Evolutionary conservation across 2,888 invertebrate genomes (phyloP).

Genomic region (Lycaena phlaeas): DNA sequence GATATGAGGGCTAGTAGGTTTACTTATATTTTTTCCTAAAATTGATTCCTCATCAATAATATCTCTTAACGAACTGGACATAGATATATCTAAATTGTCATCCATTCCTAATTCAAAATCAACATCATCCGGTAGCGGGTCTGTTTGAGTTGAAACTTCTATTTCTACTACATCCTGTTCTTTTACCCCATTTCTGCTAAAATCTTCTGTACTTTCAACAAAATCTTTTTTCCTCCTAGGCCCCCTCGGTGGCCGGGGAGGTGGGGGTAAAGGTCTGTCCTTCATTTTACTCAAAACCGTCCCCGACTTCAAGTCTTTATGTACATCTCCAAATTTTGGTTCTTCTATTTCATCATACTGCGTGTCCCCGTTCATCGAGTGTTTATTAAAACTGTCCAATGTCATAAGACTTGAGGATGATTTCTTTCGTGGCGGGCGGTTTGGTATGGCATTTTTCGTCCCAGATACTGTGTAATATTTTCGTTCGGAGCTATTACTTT

Average conservation of each 20-base stretch:
- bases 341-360: slow-evolving; percentile 77
- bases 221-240: slow-evolving; percentile 53
- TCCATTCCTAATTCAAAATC: slow-evolving; percentile 75
- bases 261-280: slow-evolving; percentile 87
- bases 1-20: slow-evolving; percentile 57
- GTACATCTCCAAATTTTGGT: slow-evolving; percentile 70
- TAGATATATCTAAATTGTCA: slow-evolving; percentile 56
- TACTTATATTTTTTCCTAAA: slow-evolving; percentile 57
- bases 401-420: slow-evolving; percentile 70
- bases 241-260: slow-evolving; percentile 85
- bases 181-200: slow-evolving; percentile 25
- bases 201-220: slow-evolving; percentile 24
- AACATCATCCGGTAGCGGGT: slow-evolving; percentile 86
- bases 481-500: slow-evolving; percentile 66
- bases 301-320: slow-evolving; percentile 80
- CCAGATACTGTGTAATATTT: slow-evolving; percentile 80
- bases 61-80: slow-evolving; percentile 59
- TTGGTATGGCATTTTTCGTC: slow-evolving; percentile 63
- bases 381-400: slow-evolving; percentile 63
- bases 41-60: slow-evolving; percentile 70
- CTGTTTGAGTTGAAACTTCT: slow-evolving; percentile 88
- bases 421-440: slow-evolving; percentile 76
- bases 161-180: slow-evolving; percentile 72
- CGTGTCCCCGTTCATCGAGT: slow-evolving; percentile 53
- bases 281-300: slow-evolving; percentile 87